A percentile compares a stretch with the other conserved stretches of the same genome.
phyloP scores from a whole-genome alignment of 1,140 invertebrate species.

The Homalodisca vitripennis region DNA sequence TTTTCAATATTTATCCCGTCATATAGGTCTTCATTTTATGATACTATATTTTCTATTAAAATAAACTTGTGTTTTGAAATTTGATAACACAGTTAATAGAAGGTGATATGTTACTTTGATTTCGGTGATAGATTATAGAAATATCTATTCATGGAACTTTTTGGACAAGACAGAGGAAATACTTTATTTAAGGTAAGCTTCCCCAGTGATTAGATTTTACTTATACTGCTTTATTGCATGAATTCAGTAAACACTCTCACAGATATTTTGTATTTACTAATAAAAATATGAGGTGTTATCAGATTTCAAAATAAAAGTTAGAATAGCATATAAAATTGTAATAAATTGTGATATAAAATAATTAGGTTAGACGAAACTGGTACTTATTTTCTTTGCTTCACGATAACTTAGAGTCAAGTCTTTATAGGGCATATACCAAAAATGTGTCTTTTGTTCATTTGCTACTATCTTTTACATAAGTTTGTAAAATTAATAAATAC shows the following conservation, averaged over 20 bases:
- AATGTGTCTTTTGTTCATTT: background rate
- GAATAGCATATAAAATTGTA: background rate
- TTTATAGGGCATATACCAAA: background rate
- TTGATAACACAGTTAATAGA: conserved; percentile 2
- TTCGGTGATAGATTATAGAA: conserved; percentile 2
- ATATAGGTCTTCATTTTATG: too few relatives aligned
- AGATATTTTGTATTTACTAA: too few relatives aligned
- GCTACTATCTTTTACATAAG: background rate
- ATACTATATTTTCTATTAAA: too few relatives aligned
- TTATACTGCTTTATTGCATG: background rate
- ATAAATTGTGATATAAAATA: background rate
- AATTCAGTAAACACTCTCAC: too few relatives aligned
- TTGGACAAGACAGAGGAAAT: background rate
- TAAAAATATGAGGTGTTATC: conserved; percentile 1
- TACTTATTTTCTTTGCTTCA: background rate
- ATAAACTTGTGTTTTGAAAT: too few relatives aligned
- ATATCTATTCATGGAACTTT: background rate
- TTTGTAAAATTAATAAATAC: background rate
- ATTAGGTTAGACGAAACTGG: background rate
- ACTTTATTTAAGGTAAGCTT: conserved; percentile 15
- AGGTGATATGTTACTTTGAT: background rate
- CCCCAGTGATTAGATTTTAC: background rate
- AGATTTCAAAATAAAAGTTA: conserved; percentile 17
- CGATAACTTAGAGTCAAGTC: background rate
- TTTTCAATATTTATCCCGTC: too few relatives aligned